Conservation (phyloP, 2,113 vertebrate genomes). For the Nyctereutes procyonoides region DNA sequence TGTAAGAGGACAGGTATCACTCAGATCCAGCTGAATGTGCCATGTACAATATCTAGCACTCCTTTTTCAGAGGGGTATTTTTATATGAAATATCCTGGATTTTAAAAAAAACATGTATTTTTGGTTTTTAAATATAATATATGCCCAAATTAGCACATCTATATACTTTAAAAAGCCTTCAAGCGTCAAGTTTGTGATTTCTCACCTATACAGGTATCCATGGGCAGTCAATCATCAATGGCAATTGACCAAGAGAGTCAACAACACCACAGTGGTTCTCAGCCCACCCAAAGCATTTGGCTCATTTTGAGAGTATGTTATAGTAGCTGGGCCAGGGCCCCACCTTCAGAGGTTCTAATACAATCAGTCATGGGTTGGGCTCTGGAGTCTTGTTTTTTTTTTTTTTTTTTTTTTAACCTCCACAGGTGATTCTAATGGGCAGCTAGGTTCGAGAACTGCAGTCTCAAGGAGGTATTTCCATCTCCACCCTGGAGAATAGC, state of each 20-base stretch:
- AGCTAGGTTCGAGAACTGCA: background rate
- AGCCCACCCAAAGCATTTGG: background rate
- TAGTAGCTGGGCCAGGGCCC: background rate
- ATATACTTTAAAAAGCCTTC: background rate
- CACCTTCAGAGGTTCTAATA: background rate
- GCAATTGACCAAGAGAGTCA: background rate
- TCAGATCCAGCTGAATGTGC: background rate
- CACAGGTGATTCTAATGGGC: background rate
- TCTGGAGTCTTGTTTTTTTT: background rate
- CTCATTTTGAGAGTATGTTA: background rate
- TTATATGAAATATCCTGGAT: background rate
- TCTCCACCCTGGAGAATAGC: fast-evolving
- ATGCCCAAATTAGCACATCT: background rate
- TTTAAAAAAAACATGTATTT: background rate
- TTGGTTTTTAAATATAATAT: background rate
- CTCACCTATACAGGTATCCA: background rate
- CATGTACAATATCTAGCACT: background rate
- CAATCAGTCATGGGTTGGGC: background rate
- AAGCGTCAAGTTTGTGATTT: background rate
- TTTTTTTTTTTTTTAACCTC: background rate
- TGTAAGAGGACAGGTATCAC: background rate
- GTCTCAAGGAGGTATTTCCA: background rate
- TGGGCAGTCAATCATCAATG: background rate
- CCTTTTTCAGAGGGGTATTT: background rate
- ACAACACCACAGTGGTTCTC: background rate